Evolutionary conservation across 2,797 vertebrate genomes (phyloP), one percentile per base, ranked within the genome.

Genomic region (Malurus leucopterus): DNA sequence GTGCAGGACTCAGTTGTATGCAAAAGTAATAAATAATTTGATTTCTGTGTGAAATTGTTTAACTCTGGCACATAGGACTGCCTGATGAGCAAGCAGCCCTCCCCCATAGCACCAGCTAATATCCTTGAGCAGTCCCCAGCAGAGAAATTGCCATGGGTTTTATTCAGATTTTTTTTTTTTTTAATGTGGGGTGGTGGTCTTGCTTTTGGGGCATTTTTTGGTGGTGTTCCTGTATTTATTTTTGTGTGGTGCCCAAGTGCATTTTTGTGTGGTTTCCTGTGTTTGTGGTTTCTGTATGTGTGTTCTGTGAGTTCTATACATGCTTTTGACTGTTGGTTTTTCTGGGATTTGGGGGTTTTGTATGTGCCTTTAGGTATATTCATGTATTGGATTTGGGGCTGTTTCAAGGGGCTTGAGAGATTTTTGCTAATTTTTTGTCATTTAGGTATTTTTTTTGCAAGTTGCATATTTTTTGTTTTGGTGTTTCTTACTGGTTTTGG

Each of bases 151-250:
- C 8, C 51, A 12, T 81, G 49, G 49, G 2, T 6, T 59, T 47
- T 46, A 3, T 47, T 38, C 26, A 6, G 15, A 6, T 59, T 21
- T 15, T 23, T 46, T 49, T 46, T 49, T 23, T n/a, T 49, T 23
- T n/a, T 24, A 15, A 18, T 7, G 3, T 36, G 3, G 2, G 3
- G 4, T 23, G 12, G 5, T 36, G 4, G 29, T 4, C 55, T 41
- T 9, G 13, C 0, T 4, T 54, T 11, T 8, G 13, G 13, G 6
- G 6, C 1, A 3, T 38, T 8, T 23, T n/a, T 59, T 13, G 3
- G 1, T 16, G 10, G 3, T 30, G 5, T 20, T 41, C 46, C 11
- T 41, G 14, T 15, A 41, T 41, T 15, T 43, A 12, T 38, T 16
- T 65, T 14, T 36, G 8, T 53, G 9, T 21, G 58, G 5, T 1